Conservation (phyloP, 2,888 invertebrate genomes). For the Trichogramma dendrolimi region DNA sequence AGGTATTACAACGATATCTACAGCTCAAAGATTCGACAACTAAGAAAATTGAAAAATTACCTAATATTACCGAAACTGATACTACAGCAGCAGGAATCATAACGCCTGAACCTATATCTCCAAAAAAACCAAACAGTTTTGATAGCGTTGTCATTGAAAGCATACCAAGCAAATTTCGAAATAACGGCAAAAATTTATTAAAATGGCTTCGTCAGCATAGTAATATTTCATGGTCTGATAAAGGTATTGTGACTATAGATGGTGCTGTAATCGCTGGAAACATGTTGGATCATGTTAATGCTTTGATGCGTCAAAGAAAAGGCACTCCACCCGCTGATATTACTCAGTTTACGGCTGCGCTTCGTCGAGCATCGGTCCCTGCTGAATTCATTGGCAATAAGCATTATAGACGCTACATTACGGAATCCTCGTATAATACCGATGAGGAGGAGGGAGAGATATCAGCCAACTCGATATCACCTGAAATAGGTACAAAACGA, state of each 20-base stretch:
- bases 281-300: constrained; percentile 23
- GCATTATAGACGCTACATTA: constrained; percentile 1
- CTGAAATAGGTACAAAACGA: background rate
- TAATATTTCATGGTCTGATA: constrained; percentile 14
- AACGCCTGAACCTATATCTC: too few relatives aligned
- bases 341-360: constrained; percentile 6
- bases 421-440: too few relatives aligned
- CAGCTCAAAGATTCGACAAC: too few relatives aligned
- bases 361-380: constrained; percentile 3
- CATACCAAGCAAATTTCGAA: background rate
- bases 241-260: constrained; percentile 12
- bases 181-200: background rate
- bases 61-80: too few relatives aligned
- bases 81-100: too few relatives aligned
- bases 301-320: constrained; percentile 12
- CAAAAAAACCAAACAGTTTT: too few relatives aligned
- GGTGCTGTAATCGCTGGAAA: constrained; percentile 2
- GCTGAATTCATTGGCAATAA: constrained; percentile 6
- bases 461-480: constrained; percentile 5
- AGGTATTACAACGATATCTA: too few relatives aligned
- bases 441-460: background rate
- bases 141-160: background rate
- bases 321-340: background rate
- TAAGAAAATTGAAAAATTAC: too few relatives aligned
- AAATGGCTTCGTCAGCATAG: background rate